Evolutionary conservation across 2,797 vertebrate genomes (phyloP).

Genomic region (Phoebastria nigripes): DNA sequence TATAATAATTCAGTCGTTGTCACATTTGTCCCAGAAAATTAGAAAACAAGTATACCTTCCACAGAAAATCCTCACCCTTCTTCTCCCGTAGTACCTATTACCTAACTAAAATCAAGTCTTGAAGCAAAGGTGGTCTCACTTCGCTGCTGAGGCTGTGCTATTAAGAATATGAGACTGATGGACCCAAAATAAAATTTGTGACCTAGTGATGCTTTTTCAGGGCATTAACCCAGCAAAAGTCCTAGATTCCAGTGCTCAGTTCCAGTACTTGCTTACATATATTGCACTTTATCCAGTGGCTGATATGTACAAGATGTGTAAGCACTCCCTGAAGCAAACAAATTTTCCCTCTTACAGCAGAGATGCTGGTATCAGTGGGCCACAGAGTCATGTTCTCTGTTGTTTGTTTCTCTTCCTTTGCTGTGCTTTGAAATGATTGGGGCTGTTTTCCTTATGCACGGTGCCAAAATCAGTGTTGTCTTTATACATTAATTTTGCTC

Average conservation of each 20-base stretch:
- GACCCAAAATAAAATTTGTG: not conserved
- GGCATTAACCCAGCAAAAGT: not conserved
- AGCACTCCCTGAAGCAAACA: not conserved
- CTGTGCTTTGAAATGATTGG: not conserved
- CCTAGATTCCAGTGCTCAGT: fast-evolving
- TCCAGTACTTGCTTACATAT: not conserved
- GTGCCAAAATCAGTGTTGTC: not conserved
- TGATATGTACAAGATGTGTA: not conserved
- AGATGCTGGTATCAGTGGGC: not conserved
- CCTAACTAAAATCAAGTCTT: not conserved
- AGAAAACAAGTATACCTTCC: not conserved
- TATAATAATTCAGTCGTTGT: not conserved
- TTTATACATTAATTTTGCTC: not conserved
- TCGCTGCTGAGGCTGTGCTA: not conserved
- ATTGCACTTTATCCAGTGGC: not conserved
- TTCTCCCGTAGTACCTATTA: not conserved
- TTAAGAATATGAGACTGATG: not conserved
- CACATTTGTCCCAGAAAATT: not conserved
- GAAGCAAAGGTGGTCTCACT: not conserved
- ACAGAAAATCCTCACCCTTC: not conserved
- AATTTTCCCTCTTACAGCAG: not conserved
- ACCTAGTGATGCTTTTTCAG: not conserved
- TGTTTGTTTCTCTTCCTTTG: not conserved
- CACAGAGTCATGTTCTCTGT: not conserved
- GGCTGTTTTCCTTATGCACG: not conserved